Evolutionary conservation across 92 coral and sea anemone species (phyloP), one percentile per base, ranked within the genome.

Genomic region (Palythoa grandis): DNA sequence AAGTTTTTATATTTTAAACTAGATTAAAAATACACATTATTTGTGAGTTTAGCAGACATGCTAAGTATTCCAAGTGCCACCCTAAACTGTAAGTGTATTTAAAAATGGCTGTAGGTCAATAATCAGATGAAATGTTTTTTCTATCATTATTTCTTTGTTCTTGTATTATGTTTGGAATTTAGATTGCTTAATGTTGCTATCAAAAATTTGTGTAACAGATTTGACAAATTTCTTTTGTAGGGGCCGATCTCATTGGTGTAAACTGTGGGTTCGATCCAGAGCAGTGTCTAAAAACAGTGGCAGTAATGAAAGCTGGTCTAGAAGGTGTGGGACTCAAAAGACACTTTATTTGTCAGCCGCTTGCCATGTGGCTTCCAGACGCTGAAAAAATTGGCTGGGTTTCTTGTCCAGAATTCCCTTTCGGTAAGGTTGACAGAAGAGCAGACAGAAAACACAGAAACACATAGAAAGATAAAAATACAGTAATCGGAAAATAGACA

Each of bases 211-310:
- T 4, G 50, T 43, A 8, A 43, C 47, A 11, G 11, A 35, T 29
- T 70, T 13, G 11, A 29, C 40, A 43, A 72, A 22, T 24, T 14
- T 10, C 13, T 4, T 52, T 74, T 7, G 2, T 7, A 75, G 79
- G 79, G 48, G 79, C 79, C 23, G 79, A 75, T 75, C 60, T 75
- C 22, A 75, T 75, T 75, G 79, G 79, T 11, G 63, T 75, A 5
- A 75, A 48, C 61, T 50, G 79, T 14, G n/a, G 79, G 79, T 52
- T 50, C 39, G 79, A 75, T 10, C 79, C 79, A 52, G 79, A 75
- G 10, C 79, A 56, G 19, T 47, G 13, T 20, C 16, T 75, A 10
- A 75, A 24, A 50, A 75, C 79, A 50, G 39, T 75, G 19, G 63
- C 20, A 47, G 79, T 52, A 16, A 52, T 75, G 79, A 75, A 75